Evolutionary conservation across 2,888 invertebrate genomes (phyloP), one percentile per base, ranked within the genome.

Genomic region (Linnaemya tessellans): DNA sequence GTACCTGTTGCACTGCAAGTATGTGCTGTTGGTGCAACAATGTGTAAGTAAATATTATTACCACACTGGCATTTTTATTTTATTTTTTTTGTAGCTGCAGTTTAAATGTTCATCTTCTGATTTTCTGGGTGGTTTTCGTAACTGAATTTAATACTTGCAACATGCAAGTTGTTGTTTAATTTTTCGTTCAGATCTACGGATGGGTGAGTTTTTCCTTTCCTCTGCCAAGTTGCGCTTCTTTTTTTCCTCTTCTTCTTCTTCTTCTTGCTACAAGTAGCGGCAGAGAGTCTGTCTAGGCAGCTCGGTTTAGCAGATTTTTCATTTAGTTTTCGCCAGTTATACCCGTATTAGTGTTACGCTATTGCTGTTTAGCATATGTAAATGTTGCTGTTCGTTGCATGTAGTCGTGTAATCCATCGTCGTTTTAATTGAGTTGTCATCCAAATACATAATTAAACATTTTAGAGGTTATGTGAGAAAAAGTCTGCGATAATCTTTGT

Each of bases 351-450:
- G 49, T 46, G 30, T 46, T 43, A n/a, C 68, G 68, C 62, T 70
- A 68, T 54, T 75, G 38, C 20, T 77, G 49, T 71, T 65, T 41
- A 65, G 56, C 85, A 82, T 80, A 85, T 85, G 85, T 80, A 82
- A 85, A 85, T 85, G 74, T 75, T 65, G 58, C 22, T 83, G 58
- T 71, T 83, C 58, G 58, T 85, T 85, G 85, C 85, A 85, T 85
- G 85, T 67, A 82, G 85, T 80, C 75, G 75, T 80, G 85, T 85
- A 85, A 85, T 85, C 75, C 85, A 82, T 85, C 85, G 60, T 82
- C 75, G 71, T 65, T 79, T 79, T 85, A 85, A 85, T 85, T 85
- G 85, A 85, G 85, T 85, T 85, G 82, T 85, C 85, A 85, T 85
- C 85, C 60, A 71, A 85, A 82, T 85, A 60, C 78, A 81, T 81